These are phyloP conservation scores for Protonemura montana DNA, from an alignment of 2,888 invertebrate genomes.

Conservation along the genomic window DNA sequence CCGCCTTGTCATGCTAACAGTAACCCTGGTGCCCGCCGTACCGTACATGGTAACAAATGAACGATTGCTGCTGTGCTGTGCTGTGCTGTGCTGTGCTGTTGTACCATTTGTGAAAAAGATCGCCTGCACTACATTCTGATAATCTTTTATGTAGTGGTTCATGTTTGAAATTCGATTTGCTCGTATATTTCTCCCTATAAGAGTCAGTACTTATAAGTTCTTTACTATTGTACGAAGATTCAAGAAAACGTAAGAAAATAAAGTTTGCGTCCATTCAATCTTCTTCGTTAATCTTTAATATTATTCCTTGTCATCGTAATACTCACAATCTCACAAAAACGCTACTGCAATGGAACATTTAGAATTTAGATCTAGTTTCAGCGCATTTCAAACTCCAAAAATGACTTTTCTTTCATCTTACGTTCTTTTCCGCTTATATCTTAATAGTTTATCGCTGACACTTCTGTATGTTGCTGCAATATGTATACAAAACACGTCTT, in stretches of 20 bases:
- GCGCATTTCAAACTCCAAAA: neutral
- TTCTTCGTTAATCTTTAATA: neutral
- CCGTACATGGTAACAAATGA: no score
- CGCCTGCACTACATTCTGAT: neutral
- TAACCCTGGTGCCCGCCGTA: neutral
- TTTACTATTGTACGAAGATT: neutral
- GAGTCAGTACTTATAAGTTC: neutral
- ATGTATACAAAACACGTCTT: constrained; percentile 22
- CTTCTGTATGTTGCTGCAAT: constrained; percentile 1
- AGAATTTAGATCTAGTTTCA: neutral
- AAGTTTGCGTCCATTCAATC: neutral
- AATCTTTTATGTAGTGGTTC: constrained; percentile 7
- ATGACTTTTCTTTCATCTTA: constrained; percentile 9
- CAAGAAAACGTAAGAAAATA: neutral
- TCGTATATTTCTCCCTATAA: neutral
- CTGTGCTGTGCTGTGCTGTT: no score
- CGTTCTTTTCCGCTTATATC: constrained; percentile 12
- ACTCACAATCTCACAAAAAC: neutral
- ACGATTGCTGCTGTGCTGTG: neutral
- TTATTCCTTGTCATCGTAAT: neutral
- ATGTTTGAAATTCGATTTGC: neutral
- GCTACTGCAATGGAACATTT: neutral
- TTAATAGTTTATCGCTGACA: constrained; percentile 12
- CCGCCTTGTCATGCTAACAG: neutral
- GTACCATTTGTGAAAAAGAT: neutral